These are phyloP conservation scores for Oreochromis niloticus DNA, from an alignment of 2,113 vertebrate species.

Conservation along the genomic window DNA sequence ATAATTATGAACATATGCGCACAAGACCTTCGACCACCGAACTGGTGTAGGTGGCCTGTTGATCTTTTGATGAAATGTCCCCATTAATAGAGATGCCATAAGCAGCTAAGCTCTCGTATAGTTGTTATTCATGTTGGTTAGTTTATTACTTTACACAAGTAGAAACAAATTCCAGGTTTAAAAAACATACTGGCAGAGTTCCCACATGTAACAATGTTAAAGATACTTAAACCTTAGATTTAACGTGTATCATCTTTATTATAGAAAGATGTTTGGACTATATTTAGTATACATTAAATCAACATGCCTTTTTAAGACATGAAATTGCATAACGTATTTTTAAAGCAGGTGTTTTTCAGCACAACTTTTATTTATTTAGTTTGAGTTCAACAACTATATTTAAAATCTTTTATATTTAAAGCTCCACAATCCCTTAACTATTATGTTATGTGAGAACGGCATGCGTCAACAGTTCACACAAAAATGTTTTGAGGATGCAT, in stretches of 20 bases:
- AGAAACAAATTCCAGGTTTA: neutral
- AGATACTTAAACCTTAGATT: neutral
- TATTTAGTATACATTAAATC: neutral
- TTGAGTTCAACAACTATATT: neutral
- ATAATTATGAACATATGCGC: constrained; percentile 75
- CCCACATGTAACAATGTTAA: neutral
- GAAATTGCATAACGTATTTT: neutral
- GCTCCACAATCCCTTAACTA: neutral
- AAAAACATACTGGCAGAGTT: neutral
- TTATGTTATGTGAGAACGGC: neutral
- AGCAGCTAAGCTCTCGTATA: neutral
- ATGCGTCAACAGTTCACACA: neutral
- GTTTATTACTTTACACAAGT: neutral
- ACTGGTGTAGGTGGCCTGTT: neutral
- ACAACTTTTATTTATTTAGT: neutral
- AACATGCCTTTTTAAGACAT: neutral
- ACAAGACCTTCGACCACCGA: constrained; percentile 47
- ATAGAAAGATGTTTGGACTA: neutral
- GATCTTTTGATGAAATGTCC: constrained; percentile 24
- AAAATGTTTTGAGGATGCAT: neutral
- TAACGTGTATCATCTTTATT: neutral
- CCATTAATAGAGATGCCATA: neutral
- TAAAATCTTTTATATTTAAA: neutral
- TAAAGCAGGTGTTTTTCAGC: neutral
- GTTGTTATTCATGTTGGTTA: neutral